Base-by-base conservation (phyloP, 2,888 invertebrate genomes). In the Zhuqinia jingwanae region DNA sequence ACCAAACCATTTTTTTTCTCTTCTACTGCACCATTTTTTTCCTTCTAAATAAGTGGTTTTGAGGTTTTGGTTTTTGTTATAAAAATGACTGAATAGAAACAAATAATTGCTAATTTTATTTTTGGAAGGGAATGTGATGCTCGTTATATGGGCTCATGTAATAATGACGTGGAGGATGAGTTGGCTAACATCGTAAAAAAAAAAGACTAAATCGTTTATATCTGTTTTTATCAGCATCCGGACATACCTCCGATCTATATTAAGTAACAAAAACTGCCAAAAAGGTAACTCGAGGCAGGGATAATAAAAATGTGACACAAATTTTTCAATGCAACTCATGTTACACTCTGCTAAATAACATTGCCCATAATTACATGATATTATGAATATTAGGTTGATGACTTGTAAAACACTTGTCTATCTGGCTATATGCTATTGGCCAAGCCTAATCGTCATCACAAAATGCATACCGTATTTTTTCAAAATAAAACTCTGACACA, bases 221-320 rank as follows among this genome's bases (percentile, higher is more conserved):
- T n/a, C n/a, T n/a, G n/a, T n/a, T n/a, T 63, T 1, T 8, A 63
- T 63, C 63, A 30, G 63, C n/a, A 63, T 63, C 63, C 63, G 63
- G 63, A 10, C 63, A 30, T n/a, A 63, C 2, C 2, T n/a, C 0
- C 8, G n/a, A 63, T 30, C 63, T n/a, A 63, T n/a, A 30, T 63
- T 63, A 63, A n/a, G n/a, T n/a, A n/a, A n/a, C n/a, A n/a, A 30
- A 63, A 30, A 63, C 30, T 63, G 63, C 22, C 22, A 22, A 63
- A 30, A 27, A 63, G 10, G 30, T 15, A 63, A 30, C 63, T 63
- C 30, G 2, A n/a, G 30, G 63, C 13, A 63, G n/a, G 15, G n/a
- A 63, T 13, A 20, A n/a, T 15, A 30, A 30, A 10, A 22, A 58
- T 17, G 20, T n/a, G n/a, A n/a, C n/a, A n/a, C n/a, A n/a, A n/a